phyloP scores from a whole-genome alignment of 2,888 invertebrate species.

The Argyresthia goedartella region DNA sequence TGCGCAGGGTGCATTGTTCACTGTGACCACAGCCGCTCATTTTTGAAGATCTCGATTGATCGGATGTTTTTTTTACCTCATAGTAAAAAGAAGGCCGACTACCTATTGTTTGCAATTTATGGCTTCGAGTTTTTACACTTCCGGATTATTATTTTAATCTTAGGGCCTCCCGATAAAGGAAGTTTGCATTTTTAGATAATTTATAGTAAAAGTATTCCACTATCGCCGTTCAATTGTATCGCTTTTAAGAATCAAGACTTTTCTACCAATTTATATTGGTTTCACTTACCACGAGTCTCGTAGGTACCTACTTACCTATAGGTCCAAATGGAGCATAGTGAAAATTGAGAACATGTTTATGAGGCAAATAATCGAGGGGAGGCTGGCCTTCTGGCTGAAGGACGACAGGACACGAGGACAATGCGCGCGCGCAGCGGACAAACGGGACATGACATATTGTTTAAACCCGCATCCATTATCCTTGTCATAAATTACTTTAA shows the following conservation, averaged over 20 bases:
- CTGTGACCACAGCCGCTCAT: slow-evolving; percentile 46
- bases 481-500: slow-evolving; percentile 6
- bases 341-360: not conserved
- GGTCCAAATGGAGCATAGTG: too few relatives aligned
- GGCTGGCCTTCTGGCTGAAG: slow-evolving; percentile 36
- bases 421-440: slow-evolving; percentile 29
- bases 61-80: slow-evolving; percentile 36
- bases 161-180: not conserved
- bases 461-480: too few relatives aligned
- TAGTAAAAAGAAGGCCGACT: slow-evolving; percentile 32
- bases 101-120: slow-evolving; percentile 54
- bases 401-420: slow-evolving; percentile 46
- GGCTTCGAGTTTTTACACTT: slow-evolving; percentile 49
- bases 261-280: too few relatives aligned
- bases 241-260: too few relatives aligned
- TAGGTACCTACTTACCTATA: too few relatives aligned
- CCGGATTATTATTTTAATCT: slow-evolving; percentile 30
- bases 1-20: too few relatives aligned
- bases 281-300: too few relatives aligned
- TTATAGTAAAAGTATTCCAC: too few relatives aligned
- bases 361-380: slow-evolving; percentile 18
- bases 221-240: too few relatives aligned
- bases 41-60: slow-evolving; percentile 47
- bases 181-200: too few relatives aligned
- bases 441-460: slow-evolving; percentile 31